A percentile compares a stretch with the other conserved stretches of the same genome.
Conservation (phyloP, 2,888 invertebrate genomes). For the Cataglyphis altisquamis region DNA sequence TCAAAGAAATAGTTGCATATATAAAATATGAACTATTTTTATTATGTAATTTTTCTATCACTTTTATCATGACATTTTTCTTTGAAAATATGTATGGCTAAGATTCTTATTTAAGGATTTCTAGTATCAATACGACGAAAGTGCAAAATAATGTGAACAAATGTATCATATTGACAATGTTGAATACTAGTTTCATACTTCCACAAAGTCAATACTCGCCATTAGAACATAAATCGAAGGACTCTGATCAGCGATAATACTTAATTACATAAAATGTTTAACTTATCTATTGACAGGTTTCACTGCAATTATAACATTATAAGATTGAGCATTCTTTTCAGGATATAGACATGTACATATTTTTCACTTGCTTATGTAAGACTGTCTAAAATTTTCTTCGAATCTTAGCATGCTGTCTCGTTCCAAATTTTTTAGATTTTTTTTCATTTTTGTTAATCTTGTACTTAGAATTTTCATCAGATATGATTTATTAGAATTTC, state of each 20-base stretch:
- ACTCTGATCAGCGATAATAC: constrained; percentile 23
- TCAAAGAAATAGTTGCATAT: neutral
- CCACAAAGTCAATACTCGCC: constrained; percentile 51
- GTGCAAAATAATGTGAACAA: constrained; percentile 18
- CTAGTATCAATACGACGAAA: neutral
- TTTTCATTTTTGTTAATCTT: constrained; percentile 24
- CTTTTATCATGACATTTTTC: neutral
- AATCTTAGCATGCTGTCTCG: constrained; percentile 9
- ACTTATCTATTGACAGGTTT: constrained; percentile 19
- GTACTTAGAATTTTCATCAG: constrained; percentile 35
- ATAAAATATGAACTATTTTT: neutral
- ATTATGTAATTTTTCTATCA: neutral
- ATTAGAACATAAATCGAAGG: constrained; percentile 35
- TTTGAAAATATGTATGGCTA: neutral
- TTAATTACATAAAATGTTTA: constrained; percentile 18
- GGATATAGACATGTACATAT: neutral
- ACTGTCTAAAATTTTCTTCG: neutral
- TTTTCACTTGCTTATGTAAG: constrained; percentile 7
- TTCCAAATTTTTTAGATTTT: neutral
- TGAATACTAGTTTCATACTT: constrained; percentile 44
- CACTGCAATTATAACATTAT: neutral
- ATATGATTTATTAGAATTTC: neutral
- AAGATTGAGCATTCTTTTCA: neutral
- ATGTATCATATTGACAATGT: constrained; percentile 35
- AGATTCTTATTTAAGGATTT: neutral